Evolutionary conservation across 2,797 vertebrate genomes (phyloP).

Genomic region (Xiphorhynchus erythropygius): DNA sequence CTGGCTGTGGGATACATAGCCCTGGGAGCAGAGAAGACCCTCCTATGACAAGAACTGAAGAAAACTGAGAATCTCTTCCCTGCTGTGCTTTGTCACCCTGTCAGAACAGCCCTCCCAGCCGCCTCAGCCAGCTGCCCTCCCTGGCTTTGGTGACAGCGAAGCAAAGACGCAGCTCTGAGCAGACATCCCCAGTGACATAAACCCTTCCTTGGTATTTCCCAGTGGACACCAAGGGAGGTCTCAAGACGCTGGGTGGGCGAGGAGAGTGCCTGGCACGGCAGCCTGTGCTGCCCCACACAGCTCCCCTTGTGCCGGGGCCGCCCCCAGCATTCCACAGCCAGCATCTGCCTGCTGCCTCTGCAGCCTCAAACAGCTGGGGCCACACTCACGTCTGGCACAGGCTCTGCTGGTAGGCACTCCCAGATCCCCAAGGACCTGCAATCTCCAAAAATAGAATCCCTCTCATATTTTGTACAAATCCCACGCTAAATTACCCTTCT

Average conservation of each 20-base stretch:
- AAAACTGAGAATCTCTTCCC: background rate
- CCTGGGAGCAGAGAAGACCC: background rate
- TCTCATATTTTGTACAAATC: background rate
- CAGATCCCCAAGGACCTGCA: background rate
- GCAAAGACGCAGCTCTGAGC: background rate
- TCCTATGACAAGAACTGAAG: background rate
- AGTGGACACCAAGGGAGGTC: background rate
- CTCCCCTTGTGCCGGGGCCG: background rate
- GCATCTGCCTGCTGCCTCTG: background rate
- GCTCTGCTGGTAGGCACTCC: background rate
- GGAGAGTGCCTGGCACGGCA: background rate
- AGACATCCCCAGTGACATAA: background rate
- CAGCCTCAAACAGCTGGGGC: conserved; percentile 37
- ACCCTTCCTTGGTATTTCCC: background rate
- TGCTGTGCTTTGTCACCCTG: background rate
- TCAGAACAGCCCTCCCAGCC: background rate
- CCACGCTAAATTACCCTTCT: background rate
- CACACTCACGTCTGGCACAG: background rate
- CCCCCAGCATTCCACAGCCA: background rate
- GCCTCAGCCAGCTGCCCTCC: background rate
- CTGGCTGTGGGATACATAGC: background rate
- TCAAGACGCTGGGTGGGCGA: background rate
- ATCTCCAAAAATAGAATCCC: background rate
- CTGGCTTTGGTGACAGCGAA: background rate
- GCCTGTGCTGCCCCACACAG: background rate